These are phyloP conservation scores for Arrhamphus sclerolepis DNA, from an alignment of 2,797 vertebrate species.

Conservation along the genomic window DNA sequence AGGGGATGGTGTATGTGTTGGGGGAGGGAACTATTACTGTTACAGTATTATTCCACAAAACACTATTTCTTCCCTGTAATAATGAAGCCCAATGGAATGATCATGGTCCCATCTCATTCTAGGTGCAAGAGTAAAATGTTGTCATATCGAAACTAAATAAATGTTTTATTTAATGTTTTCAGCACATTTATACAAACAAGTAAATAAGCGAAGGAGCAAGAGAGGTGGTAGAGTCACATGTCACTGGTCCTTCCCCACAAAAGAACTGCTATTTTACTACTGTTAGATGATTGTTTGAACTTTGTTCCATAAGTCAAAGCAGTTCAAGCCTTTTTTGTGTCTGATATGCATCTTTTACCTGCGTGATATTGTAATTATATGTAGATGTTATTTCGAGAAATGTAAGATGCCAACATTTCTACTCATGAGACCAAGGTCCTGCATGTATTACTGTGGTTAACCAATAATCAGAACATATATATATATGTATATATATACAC, in stretches of 20 bases:
- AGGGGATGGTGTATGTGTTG: constrained; percentile 22
- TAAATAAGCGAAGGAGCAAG: background rate
- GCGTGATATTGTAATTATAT: background rate
- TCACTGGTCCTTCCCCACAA: too few relatives aligned
- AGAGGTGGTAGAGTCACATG: background rate
- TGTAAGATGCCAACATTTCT: background rate
- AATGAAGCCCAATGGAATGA: constrained; percentile 28
- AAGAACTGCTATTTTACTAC: background rate
- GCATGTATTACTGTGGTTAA: background rate
- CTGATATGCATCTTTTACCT: background rate
- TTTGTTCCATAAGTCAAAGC: background rate
- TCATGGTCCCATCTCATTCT: constrained; percentile 9
- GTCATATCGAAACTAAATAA: background rate
- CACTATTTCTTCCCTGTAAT: constrained; percentile 29
- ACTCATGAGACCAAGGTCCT: too few relatives aligned
- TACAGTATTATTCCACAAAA: constrained; percentile 46
- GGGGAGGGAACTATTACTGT: constrained; percentile 15
- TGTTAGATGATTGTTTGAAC: background rate
- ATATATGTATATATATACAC: too few relatives aligned
- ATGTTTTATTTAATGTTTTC: background rate
- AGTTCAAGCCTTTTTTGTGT: background rate
- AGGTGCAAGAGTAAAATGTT: constrained; percentile 8
- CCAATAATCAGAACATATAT: background rate
- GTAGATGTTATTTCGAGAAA: background rate
- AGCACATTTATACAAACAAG: background rate